Conservation (phyloP, 1,140 invertebrate species). For the Polypedilum pembai region DNA sequence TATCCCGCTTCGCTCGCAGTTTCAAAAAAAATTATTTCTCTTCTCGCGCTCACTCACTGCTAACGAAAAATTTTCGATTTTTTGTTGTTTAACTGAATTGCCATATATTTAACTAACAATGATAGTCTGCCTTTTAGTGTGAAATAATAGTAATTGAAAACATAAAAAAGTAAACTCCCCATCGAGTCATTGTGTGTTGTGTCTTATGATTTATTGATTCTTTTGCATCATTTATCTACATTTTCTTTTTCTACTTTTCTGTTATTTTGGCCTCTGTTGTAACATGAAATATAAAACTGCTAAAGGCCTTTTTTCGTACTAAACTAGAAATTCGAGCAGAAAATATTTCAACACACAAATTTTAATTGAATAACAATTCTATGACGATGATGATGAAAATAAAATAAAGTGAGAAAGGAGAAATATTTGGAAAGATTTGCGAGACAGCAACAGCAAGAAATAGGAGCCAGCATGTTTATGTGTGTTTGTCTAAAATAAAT, state of each 20-base stretch:
- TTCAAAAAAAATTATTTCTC: too few species aligned
- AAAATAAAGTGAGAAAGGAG: neutral
- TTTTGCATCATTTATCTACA: slow-evolving; percentile 15
- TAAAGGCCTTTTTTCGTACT: neutral
- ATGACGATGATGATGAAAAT: too few species aligned
- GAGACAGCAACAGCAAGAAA: neutral
- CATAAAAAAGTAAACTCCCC: slow-evolving; percentile 24
- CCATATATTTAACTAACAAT: slow-evolving; percentile 23
- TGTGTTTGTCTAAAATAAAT: neutral
- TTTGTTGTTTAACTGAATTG: neutral
- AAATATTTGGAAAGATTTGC: neutral
- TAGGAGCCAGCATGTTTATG: neutral
- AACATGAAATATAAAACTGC: slow-evolving; percentile 1
- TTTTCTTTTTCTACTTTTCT: neutral
- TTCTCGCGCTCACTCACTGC: neutral
- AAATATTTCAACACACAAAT: neutral
- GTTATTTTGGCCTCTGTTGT: slow-evolving; percentile 9
- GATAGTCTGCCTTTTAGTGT: slow-evolving; percentile 2
- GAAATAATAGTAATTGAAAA: slow-evolving; percentile 28
- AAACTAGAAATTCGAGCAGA: neutral
- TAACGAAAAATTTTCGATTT: neutral
- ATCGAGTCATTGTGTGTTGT: slow-evolving; percentile 24
- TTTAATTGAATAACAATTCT: slow-evolving; percentile 1
- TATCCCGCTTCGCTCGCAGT: neutral
- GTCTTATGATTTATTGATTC: slow-evolving; percentile 27